These are phyloP conservation scores for Timandra comae DNA, from an alignment of 2,888 invertebrate genomes.

Conservation along the genomic window DNA sequence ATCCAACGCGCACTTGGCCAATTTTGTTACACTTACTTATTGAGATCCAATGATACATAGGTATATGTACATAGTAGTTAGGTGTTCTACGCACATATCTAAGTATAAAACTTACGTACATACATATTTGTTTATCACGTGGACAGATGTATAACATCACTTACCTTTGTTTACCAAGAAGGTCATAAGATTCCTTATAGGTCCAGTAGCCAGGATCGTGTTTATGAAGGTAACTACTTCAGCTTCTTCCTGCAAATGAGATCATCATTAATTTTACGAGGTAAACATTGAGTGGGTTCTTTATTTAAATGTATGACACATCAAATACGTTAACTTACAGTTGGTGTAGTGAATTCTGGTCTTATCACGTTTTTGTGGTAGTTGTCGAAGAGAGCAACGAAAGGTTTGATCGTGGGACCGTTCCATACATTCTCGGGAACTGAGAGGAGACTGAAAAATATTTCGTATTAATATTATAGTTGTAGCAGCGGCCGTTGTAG, in stretches of 20 bases:
- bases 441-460: slow-evolving; percentile 79
- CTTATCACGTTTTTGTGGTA: slow-evolving; percentile 82
- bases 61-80: too few species aligned
- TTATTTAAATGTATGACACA: slow-evolving; percentile 13
- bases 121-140: too few species aligned
- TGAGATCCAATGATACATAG: too few species aligned
- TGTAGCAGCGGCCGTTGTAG: too few species aligned
- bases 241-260: slow-evolving; percentile 76
- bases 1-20: too few species aligned
- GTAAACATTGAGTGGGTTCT: slow-evolving; percentile 21
- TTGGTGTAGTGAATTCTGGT: slow-evolving; percentile 80
- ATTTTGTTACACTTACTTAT: too few species aligned
- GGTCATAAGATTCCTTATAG: slow-evolving; percentile 81
- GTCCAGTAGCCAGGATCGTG: slow-evolving; percentile 82
- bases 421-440: slow-evolving; percentile 80
- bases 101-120: too few species aligned
- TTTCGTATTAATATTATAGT: too few species aligned
- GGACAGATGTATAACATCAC: too few species aligned
- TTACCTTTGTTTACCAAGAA: slow-evolving; percentile 79
- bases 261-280: slow-evolving; percentile 41
- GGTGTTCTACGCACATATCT: too few species aligned
- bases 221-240: slow-evolving; percentile 84
- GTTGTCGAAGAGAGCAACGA: slow-evolving; percentile 84
- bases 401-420: slow-evolving; percentile 81
- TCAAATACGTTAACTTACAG: slow-evolving; percentile 50